Conservation (phyloP, 1,140 invertebrate genomes). For the Drosophila eugracilis region DNA sequence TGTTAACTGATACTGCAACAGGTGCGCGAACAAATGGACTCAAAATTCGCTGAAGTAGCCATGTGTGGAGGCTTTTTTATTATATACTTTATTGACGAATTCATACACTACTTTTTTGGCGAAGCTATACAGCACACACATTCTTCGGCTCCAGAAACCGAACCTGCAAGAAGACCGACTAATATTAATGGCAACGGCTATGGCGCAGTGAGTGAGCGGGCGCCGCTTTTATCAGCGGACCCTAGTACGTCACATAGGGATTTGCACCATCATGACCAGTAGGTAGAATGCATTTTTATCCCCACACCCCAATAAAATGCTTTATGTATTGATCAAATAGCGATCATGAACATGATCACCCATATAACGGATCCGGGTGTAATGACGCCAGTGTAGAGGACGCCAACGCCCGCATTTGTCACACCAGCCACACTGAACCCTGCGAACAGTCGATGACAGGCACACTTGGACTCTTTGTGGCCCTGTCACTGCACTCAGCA, state of each 20-base stretch:
- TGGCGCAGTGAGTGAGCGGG: conserved; percentile 52
- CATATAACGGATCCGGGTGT: conserved; percentile 30
- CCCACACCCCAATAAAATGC: conserved; percentile 5
- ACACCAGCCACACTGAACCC: conserved; percentile 87
- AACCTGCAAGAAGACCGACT: not conserved
- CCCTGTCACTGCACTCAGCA: conserved; percentile 91
- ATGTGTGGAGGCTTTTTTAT: conserved; percentile 92
- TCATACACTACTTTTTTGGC: conserved; percentile 88
- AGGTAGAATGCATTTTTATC: conserved; percentile 8
- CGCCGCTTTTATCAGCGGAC: conserved; percentile 50
- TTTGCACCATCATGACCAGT: conserved; percentile 42
- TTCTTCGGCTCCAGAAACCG: conserved; percentile 5
- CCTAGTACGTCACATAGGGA: conserved; percentile 14
- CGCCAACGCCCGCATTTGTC: conserved; percentile 87
- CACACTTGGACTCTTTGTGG: conserved; percentile 88
- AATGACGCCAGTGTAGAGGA: conserved; percentile 81
- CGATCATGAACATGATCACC: conserved; percentile 44
- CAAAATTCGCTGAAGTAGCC: conserved; percentile 88
- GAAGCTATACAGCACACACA: conserved; percentile 80
- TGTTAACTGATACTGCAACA: conserved; percentile 24
- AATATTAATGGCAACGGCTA: conserved; percentile 32
- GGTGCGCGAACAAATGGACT: conserved; percentile 85
- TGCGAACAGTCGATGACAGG: conserved; percentile 86
- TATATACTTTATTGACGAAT: conserved; percentile 92
- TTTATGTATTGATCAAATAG: conserved; percentile 14